Conservation (phyloP, 2,888 invertebrate species). For the Rhimphoctona megacephalus region DNA sequence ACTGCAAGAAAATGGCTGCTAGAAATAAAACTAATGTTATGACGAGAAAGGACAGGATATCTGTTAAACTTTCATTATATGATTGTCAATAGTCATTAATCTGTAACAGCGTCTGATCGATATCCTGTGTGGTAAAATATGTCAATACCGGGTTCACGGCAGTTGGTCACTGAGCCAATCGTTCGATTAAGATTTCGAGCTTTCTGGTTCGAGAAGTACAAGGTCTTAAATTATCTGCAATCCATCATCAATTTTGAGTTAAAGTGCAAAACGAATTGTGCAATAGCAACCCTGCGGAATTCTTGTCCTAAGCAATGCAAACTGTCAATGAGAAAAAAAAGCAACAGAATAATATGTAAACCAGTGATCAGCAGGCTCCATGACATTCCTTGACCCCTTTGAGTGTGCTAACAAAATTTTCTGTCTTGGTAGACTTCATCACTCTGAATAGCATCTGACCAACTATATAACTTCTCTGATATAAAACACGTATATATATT, state of each 20-base stretch:
- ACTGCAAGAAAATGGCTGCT: not conserved
- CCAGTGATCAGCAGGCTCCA: too few relatives aligned
- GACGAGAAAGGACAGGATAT: slow-evolving; percentile 18
- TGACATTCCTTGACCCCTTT: too few relatives aligned
- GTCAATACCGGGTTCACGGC: slow-evolving; percentile 16
- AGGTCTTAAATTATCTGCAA: not conserved
- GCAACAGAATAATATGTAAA: not conserved
- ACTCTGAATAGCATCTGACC: not conserved
- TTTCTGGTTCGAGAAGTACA: not conserved
- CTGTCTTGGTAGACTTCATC: not conserved
- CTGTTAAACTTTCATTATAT: slow-evolving; percentile 16
- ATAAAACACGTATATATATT: not conserved
- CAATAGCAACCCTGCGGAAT: not conserved
- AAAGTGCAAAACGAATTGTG: not conserved
- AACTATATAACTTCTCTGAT: slow-evolving; percentile 1
- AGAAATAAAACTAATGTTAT: slow-evolving; percentile 10
- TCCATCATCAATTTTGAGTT: not conserved
- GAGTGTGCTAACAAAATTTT: too few relatives aligned
- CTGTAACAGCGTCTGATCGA: slow-evolving; percentile 2
- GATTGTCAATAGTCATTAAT: slow-evolving; percentile 31
- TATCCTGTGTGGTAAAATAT: not conserved
- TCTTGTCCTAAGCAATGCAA: not conserved
- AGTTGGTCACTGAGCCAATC: not conserved
- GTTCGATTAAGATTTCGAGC: not conserved
- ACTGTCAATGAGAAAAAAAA: not conserved